phyloP scores from a whole-genome alignment of 2,113 vertebrate species.

The Melierax canorus region DNA sequence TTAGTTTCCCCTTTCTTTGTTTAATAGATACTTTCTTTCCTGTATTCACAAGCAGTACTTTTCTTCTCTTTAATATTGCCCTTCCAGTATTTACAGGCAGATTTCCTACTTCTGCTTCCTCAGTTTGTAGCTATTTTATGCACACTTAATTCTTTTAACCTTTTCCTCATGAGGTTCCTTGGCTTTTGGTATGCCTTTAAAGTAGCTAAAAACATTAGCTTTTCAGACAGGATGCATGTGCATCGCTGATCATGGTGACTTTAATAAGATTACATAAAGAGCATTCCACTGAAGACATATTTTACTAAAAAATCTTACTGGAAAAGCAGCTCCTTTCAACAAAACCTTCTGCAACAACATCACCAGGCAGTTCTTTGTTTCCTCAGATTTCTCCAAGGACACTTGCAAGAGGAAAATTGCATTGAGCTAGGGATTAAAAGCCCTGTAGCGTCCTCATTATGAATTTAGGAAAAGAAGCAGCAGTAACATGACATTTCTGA shows the following conservation, averaged over 20 bases:
- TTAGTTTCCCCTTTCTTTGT: constrained; percentile 5
- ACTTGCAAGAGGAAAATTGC: background rate
- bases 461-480: background rate
- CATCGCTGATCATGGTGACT: background rate
- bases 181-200: background rate
- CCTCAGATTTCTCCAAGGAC: background rate
- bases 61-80: background rate
- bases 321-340: constrained; percentile 20
- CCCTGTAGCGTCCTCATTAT: background rate
- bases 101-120: background rate
- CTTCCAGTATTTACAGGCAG: background rate
- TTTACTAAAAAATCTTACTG: background rate
- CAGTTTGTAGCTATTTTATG: background rate
- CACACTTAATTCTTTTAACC: constrained; percentile 19
- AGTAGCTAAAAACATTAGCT: background rate
- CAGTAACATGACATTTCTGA: background rate
- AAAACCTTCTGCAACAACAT: background rate
- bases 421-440: background rate
- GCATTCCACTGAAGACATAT: constrained; percentile 4
- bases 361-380: background rate
- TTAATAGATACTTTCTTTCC: background rate
- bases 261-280: constrained; percentile 30
- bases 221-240: background rate
- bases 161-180: background rate
- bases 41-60: background rate